These are phyloP conservation scores for Cynoglossus semilaevis DNA, from an alignment of 2,113 vertebrate genomes.

Conservation along the genomic window DNA sequence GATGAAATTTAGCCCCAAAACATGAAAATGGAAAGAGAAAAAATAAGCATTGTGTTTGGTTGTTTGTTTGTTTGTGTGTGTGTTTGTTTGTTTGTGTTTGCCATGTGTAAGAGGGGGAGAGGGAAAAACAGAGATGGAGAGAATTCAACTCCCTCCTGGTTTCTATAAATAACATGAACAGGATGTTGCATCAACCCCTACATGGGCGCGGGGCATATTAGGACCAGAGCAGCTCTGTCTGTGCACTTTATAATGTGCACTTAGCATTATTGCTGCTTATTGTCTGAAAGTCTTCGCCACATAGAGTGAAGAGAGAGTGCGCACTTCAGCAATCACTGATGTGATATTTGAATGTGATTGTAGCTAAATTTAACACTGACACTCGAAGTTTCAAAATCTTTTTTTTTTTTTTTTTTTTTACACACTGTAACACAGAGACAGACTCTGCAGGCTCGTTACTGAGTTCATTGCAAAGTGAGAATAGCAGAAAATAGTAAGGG, in stretches of 20 bases:
- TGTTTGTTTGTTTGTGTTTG: not conserved
- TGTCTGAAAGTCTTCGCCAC: slow-evolving; percentile 16
- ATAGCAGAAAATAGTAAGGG: too few species aligned
- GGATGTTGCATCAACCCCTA: slow-evolving; percentile 54
- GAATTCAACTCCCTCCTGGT: slow-evolving; percentile 32
- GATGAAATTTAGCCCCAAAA: slow-evolving; percentile 16
- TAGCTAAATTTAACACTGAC: not conserved
- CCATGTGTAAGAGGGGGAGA: not conserved
- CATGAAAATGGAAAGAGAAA: slow-evolving; percentile 6
- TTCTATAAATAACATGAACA: slow-evolving; percentile 55
- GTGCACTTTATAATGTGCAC: slow-evolving; percentile 36
- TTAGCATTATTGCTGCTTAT: slow-evolving; percentile 29
- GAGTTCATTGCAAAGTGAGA: too few species aligned
- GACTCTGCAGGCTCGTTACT: too few species aligned
- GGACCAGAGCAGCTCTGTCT: slow-evolving; percentile 27
- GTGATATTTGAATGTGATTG: not conserved
- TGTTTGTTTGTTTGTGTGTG: not conserved
- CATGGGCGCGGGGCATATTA: slow-evolving; percentile 46
- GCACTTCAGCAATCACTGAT: not conserved
- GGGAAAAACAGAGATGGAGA: slow-evolving; percentile 6
- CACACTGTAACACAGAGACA: too few species aligned
- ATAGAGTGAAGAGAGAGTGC: not conserved
- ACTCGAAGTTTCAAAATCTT: not conserved
- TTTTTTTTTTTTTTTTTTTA: too few species aligned
- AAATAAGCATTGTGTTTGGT: not conserved